Base-by-base conservation (phyloP, 1,140 invertebrate species). In the Branchinecta lindahli region DNA sequence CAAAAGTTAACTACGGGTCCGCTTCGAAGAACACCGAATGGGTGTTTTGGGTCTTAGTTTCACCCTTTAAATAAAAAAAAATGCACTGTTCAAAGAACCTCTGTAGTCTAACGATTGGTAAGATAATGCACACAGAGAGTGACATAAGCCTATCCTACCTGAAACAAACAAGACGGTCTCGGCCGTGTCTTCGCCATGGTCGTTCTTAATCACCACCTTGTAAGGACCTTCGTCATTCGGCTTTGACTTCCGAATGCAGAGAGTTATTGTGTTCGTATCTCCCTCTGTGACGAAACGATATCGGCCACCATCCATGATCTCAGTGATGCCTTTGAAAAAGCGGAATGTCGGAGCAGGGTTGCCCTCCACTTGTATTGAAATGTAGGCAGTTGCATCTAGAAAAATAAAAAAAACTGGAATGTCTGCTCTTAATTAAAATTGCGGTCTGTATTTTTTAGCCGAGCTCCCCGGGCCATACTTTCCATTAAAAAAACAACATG, bases 161-260 rank as follows among this genome's bases (percentile, higher is more conserved):
- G 94, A 96, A 46, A 99, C 94, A 78, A 95, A 97, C 73, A 99
- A 84, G 75, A 89, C 88, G 85, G 94, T 94, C 77, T 96, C 93
- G 70, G 92, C 93, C 0, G 89, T 88, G 78, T 97, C 94, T 79
- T 93, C 90, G 70, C 96, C 96, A 77, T 96, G 89, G 70, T 88
- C 87, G 77, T 98, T 97, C 76, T 87, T 90, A 69, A 98, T 86
- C 69, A 92, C 86, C 75, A 97, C 85, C 77, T 90, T 93, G 81
- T 98, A 99, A 78, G 91, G 91, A 46, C 93, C 94, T 82, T 99
- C 96, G 86, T 99, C 96, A 76, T 92, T 92, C 12, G 92, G 88
- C 78, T 96, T 95, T 72, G 92, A 86, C 83, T 98, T 98, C 75
- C 92, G 86, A 81, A 98, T 96, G 78, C 91, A 93, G 67, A 98